Evolutionary conservation across 2,113 vertebrate species (phyloP).

Genomic region (Eretmochelys imbricata): DNA sequence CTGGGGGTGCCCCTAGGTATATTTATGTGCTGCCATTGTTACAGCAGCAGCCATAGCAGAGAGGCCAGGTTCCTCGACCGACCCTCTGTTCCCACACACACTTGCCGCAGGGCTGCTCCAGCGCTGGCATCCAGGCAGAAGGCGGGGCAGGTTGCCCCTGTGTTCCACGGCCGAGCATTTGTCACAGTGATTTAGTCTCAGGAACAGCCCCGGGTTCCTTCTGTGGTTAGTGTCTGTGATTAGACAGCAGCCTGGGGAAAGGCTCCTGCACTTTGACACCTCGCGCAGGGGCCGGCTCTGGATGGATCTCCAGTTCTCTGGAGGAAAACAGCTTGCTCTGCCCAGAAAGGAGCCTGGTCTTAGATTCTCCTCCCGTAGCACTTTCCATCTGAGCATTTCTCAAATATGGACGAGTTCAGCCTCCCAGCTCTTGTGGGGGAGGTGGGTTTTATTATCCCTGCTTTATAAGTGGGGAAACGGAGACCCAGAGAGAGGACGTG

Average conservation of each 20-base stretch:
- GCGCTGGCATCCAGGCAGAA: neutral
- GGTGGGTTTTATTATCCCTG: neutral
- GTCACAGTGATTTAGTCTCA: neutral
- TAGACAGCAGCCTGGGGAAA: neutral
- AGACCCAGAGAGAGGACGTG: neutral
- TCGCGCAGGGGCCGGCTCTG: neutral
- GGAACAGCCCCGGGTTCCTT: neutral
- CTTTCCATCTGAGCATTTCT: neutral
- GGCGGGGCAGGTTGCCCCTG: neutral
- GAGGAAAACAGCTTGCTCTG: neutral
- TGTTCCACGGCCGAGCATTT: neutral
- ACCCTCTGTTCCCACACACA: fast-evolving
- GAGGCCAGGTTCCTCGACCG: fast-evolving
- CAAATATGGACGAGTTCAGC: neutral
- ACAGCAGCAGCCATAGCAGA: fast-evolving
- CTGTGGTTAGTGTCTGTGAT: fast-evolving
- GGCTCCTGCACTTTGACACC: neutral
- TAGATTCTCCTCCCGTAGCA: neutral
- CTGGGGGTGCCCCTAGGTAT: fast-evolving
- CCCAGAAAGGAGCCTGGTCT: neutral
- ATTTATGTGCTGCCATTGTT: fast-evolving
- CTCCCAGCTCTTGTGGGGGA: fast-evolving
- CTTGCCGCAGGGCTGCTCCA: fast-evolving
- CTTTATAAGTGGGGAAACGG: neutral
- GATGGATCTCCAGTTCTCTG: neutral